A percentile compares a stretch with the other conserved stretches of the same genome.
These are phyloP conservation scores for Bambusicola thoracicus DNA, from an alignment of 2,113 vertebrate species.

Conservation along the genomic window DNA sequence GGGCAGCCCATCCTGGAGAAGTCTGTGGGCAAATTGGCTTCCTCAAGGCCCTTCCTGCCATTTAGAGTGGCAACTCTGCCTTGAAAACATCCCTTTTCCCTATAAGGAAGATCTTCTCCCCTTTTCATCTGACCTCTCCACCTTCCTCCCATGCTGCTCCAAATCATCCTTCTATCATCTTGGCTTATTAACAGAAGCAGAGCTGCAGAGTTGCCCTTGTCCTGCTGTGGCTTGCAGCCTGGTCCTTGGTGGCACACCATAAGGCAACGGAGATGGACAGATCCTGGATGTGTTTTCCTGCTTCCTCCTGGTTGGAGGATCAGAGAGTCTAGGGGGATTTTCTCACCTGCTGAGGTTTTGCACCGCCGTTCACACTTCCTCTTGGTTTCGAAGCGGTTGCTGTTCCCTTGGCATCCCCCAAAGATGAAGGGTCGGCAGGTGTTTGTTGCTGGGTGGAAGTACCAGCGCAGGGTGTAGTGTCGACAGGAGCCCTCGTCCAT, in stretches of 20 bases:
- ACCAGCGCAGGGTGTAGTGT: constrained; percentile 84
- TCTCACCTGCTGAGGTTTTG: constrained; percentile 35
- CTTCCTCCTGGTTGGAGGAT: neutral
- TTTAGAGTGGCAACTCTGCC: neutral
- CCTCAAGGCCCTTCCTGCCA: neutral
- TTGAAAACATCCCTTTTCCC: neutral
- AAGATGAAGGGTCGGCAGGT: constrained; percentile 87
- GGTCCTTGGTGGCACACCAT: neutral
- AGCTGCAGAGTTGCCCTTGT: neutral
- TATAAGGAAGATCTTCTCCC: neutral
- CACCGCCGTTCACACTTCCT: constrained; percentile 77
- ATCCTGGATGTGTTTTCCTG: neutral
- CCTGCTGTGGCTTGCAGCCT: neutral
- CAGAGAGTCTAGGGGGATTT: neutral
- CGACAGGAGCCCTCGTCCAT: constrained; percentile 86
- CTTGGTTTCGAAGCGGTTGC: constrained; percentile 83
- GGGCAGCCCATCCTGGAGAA: neutral
- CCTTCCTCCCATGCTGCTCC: neutral
- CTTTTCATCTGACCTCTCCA: neutral
- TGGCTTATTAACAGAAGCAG: neutral
- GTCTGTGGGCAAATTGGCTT: neutral
- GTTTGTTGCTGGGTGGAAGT: constrained; percentile 74
- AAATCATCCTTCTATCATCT: neutral
- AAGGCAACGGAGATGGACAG: accelerated
- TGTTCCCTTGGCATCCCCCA: constrained; percentile 86